These are phyloP conservation scores for Harlomillsia oculata DNA, from an alignment of 1,140 invertebrate species.

Conservation along the genomic window DNA sequence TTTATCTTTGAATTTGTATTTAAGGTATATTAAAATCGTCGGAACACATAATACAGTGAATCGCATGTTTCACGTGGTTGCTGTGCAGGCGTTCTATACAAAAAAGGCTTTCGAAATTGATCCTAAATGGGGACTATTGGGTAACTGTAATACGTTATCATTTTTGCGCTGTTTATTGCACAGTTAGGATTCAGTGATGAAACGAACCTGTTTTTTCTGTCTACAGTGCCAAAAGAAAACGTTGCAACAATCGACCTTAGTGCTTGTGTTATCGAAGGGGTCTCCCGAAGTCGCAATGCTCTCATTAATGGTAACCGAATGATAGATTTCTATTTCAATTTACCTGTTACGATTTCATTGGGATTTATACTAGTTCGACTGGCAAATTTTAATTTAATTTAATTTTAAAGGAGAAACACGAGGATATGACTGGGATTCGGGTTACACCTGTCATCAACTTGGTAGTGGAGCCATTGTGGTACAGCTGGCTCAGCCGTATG, in stretches of 20 bases:
- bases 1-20: slow-evolving; percentile 4
- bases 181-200: too few species aligned
- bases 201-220: slow-evolving; percentile 32
- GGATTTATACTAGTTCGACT: not conserved
- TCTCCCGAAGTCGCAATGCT: slow-evolving; percentile 81
- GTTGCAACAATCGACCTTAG: slow-evolving; percentile 79
- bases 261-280: slow-evolving; percentile 91
- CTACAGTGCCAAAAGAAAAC: slow-evolving; percentile 76
- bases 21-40: slow-evolving; percentile 71
- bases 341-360: too few species aligned
- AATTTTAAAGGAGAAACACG: slow-evolving; percentile 56
- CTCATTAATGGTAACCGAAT: slow-evolving; percentile 72
- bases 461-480: slow-evolving; percentile 89
- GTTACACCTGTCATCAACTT: slow-evolving; percentile 97
- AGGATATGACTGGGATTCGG: slow-evolving; percentile 91
- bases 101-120: slow-evolving; percentile 51
- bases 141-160: slow-evolving; percentile 37
- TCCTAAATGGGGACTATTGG: slow-evolving; percentile 39
- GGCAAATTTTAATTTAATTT: slow-evolving; percentile 11
- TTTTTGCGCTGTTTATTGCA: slow-evolving; percentile 5
- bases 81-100: slow-evolving; percentile 80
- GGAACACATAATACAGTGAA: slow-evolving; percentile 94
- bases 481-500: slow-evolving; percentile 91
- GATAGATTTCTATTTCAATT: too few species aligned
- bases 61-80: slow-evolving; percentile 87